Conservation (phyloP, 2,113 vertebrate species). For the Corydoras maculifer region DNA sequence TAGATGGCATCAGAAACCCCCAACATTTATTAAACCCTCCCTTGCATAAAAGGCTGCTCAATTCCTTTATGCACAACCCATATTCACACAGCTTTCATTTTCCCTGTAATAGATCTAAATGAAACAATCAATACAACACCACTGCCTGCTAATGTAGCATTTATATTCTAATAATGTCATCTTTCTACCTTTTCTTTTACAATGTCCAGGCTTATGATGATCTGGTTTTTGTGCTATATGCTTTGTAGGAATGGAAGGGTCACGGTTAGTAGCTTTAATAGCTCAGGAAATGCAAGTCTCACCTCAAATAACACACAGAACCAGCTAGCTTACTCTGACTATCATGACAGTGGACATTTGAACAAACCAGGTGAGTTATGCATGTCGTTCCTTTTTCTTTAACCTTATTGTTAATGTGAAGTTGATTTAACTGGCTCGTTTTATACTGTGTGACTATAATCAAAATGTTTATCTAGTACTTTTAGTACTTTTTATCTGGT, state of each 20-base stretch:
- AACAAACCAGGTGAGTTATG: constrained; percentile 1
- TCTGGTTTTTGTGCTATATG: constrained; percentile 29
- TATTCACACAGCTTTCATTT: constrained; percentile 7
- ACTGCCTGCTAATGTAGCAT: constrained; percentile 1
- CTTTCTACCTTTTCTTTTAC: constrained; percentile 26
- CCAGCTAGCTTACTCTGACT: constrained; percentile 5
- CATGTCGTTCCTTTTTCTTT: background rate
- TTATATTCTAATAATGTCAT: constrained; percentile 36
- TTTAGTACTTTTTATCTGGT: no score
- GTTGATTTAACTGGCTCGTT: no score
- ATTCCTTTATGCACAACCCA: constrained; percentile 12
- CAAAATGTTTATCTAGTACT: no score
- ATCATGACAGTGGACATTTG: background rate
- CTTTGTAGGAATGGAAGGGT: constrained; percentile 27
- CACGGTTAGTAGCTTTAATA: constrained; percentile 6
- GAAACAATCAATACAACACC: constrained; percentile 11
- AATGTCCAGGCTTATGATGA: constrained; percentile 29
- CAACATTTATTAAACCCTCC: background rate
- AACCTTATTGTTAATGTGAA: background rate
- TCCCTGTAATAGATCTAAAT: constrained; percentile 3
- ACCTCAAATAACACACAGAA: background rate
- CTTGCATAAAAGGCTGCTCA: background rate
- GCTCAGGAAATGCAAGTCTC: constrained; percentile 2
- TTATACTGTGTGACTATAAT: no score
- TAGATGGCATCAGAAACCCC: constrained; percentile 12